Percentiles rank a stretch among this genome's conserved stretches.
These are phyloP conservation scores for Tragelaphus scriptus DNA, from an alignment of 2,113 vertebrate species.

Conservation along the genomic window DNA sequence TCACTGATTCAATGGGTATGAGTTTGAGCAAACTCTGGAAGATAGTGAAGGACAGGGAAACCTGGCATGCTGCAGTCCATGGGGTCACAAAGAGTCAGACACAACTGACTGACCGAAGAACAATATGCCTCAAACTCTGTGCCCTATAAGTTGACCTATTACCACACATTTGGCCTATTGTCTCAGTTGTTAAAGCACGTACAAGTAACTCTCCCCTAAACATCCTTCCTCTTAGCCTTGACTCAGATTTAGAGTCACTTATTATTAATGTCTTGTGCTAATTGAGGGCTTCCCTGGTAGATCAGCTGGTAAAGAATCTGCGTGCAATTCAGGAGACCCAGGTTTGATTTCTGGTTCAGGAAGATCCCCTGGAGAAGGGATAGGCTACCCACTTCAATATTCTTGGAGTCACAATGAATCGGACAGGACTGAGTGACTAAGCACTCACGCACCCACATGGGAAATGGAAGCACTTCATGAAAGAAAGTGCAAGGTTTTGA, in stretches of 20 bases:
- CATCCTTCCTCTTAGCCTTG: not conserved
- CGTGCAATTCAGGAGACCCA: not conserved
- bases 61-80: not conserved
- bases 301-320: not conserved
- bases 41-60: not conserved
- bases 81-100: not conserved
- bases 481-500: not conserved
- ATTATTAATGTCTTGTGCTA: not conserved
- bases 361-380: not conserved
- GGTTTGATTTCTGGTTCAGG: not conserved
- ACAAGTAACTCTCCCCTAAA: not conserved
- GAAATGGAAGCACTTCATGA: not conserved
- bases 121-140: not conserved
- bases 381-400: not conserved
- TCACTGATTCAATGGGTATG: not conserved
- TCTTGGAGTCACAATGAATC: not conserved
- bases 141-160: not conserved
- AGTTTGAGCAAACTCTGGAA: not conserved
- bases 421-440: not conserved
- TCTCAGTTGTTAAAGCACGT: not conserved
- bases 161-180: not conserved
- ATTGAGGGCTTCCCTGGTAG: not conserved
- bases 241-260: not conserved
- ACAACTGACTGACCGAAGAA: not conserved
- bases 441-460: accelerated